A percentile compares a stretch with the other conserved stretches of the same genome.
Conservation (phyloP, 2,888 invertebrate species). For the Anaspis maculata region DNA sequence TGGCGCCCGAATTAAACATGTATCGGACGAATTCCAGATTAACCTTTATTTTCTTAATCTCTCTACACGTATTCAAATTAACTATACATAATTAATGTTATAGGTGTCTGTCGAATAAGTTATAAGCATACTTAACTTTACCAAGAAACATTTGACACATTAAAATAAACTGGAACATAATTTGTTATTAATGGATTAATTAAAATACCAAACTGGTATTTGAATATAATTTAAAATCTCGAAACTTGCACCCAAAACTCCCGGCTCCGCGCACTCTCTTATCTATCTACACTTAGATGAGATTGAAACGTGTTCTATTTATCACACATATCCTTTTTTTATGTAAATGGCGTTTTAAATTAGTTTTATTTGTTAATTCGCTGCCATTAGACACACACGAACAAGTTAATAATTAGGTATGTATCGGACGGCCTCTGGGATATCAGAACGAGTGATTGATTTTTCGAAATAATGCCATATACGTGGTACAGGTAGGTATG, state of each 20-base stretch:
- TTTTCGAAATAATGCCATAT: too few relatives aligned
- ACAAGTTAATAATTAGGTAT: constrained; percentile 7
- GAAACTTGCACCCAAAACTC: constrained; percentile 10
- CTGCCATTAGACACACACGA: constrained; percentile 8
- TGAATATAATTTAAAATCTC: constrained; percentile 23
- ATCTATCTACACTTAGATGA: too few relatives aligned
- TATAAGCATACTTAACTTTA: too few relatives aligned
- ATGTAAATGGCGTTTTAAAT: constrained; percentile 10
- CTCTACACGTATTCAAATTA: too few relatives aligned
- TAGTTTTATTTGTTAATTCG: constrained; percentile 8
- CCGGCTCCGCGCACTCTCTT: constrained; percentile 5
- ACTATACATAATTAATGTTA: too few relatives aligned
- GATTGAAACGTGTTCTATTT: constrained; percentile 7
- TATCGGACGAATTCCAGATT: too few relatives aligned
- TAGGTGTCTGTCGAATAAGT: too few relatives aligned
- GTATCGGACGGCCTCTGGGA: too few relatives aligned
- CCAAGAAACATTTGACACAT: constrained; percentile 17
- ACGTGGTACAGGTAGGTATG: too few relatives aligned
- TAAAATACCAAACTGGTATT: constrained; percentile 23
- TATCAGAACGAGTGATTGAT: too few relatives aligned
- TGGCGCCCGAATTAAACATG: too few relatives aligned
- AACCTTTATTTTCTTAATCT: too few relatives aligned
- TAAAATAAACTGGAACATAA: constrained; percentile 21
- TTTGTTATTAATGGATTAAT: constrained; percentile 22
- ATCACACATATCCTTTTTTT: constrained; percentile 1